Conservation (phyloP, 2,797 vertebrate genomes). For the Sparus aurata region DNA sequence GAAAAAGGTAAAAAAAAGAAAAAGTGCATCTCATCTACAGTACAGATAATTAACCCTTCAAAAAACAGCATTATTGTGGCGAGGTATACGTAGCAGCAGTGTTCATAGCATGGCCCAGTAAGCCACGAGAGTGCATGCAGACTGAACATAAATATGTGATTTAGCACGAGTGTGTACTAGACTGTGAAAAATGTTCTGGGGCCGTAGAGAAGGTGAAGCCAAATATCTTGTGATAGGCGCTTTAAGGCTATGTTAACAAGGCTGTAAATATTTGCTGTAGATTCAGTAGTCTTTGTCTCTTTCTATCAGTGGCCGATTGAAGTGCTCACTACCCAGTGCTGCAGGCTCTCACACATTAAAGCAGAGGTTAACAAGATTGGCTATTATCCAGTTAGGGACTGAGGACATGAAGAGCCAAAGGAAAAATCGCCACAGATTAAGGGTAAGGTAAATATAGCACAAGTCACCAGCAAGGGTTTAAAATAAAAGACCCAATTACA, state of each 20-base stretch:
- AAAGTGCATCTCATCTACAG: slow-evolving; percentile 52
- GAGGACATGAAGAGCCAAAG: slow-evolving; percentile 75
- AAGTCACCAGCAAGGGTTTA: slow-evolving; percentile 69
- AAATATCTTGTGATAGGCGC: slow-evolving; percentile 79
- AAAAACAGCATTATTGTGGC: slow-evolving; percentile 52
- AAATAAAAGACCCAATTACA: slow-evolving; percentile 60
- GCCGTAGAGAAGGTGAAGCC: slow-evolving; percentile 73
- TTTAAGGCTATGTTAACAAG: slow-evolving; percentile 75
- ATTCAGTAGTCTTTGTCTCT: slow-evolving; percentile 75
- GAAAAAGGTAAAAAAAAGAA: slow-evolving; percentile 70
- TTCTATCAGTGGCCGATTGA: slow-evolving; percentile 69
- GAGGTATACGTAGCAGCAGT: slow-evolving; percentile 11
- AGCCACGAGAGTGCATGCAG: slow-evolving; percentile 50
- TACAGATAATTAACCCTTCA: slow-evolving; percentile 75
- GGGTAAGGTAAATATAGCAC: slow-evolving; percentile 76
- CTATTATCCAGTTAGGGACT: slow-evolving; percentile 83
- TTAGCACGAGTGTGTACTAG: slow-evolving; percentile 69
- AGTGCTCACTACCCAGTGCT: slow-evolving; percentile 62
- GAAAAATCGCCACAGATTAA: slow-evolving; percentile 77
- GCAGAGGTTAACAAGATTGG: slow-evolving; percentile 87
- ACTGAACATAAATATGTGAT: slow-evolving; percentile 73
- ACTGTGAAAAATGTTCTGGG: slow-evolving; percentile 73
- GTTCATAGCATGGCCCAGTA: slow-evolving; percentile 29
- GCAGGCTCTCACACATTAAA: slow-evolving; percentile 77
- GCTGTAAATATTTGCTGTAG: slow-evolving; percentile 83